Conservation (phyloP, 2,797 vertebrate species). For the Synanceia verrucosa region DNA sequence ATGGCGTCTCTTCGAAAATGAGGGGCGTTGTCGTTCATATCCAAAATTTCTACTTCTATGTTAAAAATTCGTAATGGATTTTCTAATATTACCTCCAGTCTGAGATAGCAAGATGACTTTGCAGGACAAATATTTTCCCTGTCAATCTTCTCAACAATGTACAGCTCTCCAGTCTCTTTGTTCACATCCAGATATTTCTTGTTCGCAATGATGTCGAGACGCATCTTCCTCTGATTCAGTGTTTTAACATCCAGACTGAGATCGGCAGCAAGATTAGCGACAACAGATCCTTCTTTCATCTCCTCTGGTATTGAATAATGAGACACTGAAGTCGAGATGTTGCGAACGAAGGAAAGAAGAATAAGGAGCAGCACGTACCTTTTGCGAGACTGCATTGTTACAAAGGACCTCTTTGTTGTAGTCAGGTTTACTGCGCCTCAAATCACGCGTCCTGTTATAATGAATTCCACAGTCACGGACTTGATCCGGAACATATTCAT, state of each 20-base stretch:
- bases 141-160: conserved; percentile 77
- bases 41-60: too few relatives aligned
- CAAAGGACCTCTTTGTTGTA: neutral
- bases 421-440: accelerated
- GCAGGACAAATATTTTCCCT: conserved; percentile 62
- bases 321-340: neutral
- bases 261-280: neutral
- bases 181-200: conserved; percentile 56
- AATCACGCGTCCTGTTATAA: too few relatives aligned
- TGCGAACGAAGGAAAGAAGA: neutral
- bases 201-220: conserved; percentile 47
- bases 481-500: accelerated
- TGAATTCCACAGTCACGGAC: accelerated
- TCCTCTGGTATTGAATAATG: neutral
- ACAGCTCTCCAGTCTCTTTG: conserved; percentile 54
- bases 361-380: conserved; percentile 57
- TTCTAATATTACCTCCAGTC: too few relatives aligned
- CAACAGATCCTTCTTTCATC: neutral
- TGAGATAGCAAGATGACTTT: too few relatives aligned
- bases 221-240: conserved; percentile 53
- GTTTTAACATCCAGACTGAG: conserved; percentile 31
- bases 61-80: too few relatives aligned
- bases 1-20: too few relatives aligned
- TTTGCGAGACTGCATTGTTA: conserved; percentile 19
- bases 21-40: too few relatives aligned